A percentile compares a stretch with the other conserved stretches of the same genome.
Conservation (phyloP, 2,113 vertebrate species). For the Clarias magur region DNA sequence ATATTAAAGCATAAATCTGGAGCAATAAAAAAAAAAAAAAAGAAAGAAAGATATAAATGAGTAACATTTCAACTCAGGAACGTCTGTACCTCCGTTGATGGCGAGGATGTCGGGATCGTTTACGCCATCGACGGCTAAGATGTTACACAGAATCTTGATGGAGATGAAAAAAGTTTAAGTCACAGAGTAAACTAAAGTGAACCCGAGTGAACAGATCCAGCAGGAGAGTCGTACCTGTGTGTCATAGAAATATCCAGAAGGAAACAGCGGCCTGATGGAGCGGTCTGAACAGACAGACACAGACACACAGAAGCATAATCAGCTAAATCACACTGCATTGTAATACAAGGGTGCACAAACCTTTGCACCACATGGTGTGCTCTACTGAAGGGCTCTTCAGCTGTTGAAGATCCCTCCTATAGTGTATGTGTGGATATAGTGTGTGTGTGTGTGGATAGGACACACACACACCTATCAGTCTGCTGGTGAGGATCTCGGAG, state of each 20-base stretch:
- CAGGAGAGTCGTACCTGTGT: constrained; percentile 80
- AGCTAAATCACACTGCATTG: not conserved
- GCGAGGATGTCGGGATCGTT: constrained; percentile 94
- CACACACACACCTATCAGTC: constrained; percentile 82
- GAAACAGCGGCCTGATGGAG: constrained; percentile 91
- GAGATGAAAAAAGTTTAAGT: not conserved
- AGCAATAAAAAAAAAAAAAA: not conserved
- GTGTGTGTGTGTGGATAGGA: not conserved
- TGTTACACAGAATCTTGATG: constrained; percentile 89
- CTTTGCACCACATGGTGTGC: not conserved
- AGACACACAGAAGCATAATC: not conserved
- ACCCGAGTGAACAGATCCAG: not conserved
- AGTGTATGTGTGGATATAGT: not conserved
- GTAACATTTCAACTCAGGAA: not conserved
- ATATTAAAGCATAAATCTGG: not conserved
- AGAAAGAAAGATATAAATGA: not conserved
- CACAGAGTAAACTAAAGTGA: not conserved
- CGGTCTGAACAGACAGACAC: constrained; percentile 89
- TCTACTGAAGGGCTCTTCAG: not conserved
- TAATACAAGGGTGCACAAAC: not conserved
- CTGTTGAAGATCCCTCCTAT: too few species aligned
- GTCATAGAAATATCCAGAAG: constrained; percentile 93
- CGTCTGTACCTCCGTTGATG: constrained; percentile 90
- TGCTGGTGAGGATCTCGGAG: constrained; percentile 93
- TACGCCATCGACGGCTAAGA: constrained; percentile 91